Base-by-base conservation (phyloP, 1,140 invertebrate genomes). In the Gryllus bimaculatus region DNA sequence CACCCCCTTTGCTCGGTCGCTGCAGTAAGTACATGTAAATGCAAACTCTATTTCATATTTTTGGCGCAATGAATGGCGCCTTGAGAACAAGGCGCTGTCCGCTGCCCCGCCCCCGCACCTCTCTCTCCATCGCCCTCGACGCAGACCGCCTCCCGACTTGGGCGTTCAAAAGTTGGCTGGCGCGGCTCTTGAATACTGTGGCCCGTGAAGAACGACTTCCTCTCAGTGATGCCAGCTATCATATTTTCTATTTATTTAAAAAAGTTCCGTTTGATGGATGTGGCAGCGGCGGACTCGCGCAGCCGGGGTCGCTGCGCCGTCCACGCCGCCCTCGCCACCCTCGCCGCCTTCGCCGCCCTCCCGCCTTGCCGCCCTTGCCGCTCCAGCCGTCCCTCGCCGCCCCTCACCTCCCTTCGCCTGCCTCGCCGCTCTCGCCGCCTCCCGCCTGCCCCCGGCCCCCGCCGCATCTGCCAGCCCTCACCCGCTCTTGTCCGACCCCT, bases 211-310 rank as follows among this genome's bases (percentile, higher is more conserved):
- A 66, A 66, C 54, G 54, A 66, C 54, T 66, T 66, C 54, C 54
- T 66, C 54, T 66, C 54, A 66, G 10, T 66, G 54, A 66, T 66
- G 54, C 54, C 54, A 66, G 54, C 54, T 66, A 13, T 66, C 54
- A 66, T 66, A 66, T 66, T 66, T 66, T 66, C 54, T 66, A 66
- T 66, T 66, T 66, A 66, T 66, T 66, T 66, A 66, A 66, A 66
- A 66, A 66, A 66, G 54, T 66, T 66, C 10, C 54, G 18, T 66
- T 66, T 66, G 54, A 66, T 66, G 54, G 54, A 66, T 66, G 54
- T 66, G 54, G 54, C 54, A 66, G 54, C 18, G 54, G 54, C 18
- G 54, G 54, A 3, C 54, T 66, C 18, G 54, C 10, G 10, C 54
- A 13, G 18, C 54, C 18, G 54, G 54, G 10, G 54, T 66, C 26